A percentile compares a stretch with the other conserved stretches of the same genome.
Evolutionary conservation across 2,797 vertebrate species (phyloP).

Genomic region (Phrynocephalus forsythii): DNA sequence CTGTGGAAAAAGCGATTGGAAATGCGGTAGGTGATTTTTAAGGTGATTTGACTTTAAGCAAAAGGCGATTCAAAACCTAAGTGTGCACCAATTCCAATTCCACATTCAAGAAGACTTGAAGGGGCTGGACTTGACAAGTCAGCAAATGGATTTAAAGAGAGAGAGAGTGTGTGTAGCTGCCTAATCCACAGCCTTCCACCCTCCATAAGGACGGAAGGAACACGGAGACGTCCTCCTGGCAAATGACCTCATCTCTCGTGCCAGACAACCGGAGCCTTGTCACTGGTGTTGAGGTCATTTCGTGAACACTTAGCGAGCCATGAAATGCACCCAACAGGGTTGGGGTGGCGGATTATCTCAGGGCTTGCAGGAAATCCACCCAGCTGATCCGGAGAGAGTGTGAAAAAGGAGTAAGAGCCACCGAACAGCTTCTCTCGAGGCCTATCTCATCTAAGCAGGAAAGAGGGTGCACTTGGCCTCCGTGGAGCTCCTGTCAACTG

Average conservation of each 20-base stretch:
- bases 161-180: constrained; percentile 54
- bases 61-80: too few relatives aligned
- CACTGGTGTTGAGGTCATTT: constrained; percentile 73
- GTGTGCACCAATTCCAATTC: neutral
- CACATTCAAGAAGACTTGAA: constrained; percentile 61
- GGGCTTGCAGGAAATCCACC: constrained; percentile 43
- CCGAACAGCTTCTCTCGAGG: constrained; percentile 32
- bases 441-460: too few relatives aligned
- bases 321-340: constrained; percentile 52
- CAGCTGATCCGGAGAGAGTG: constrained; percentile 42
- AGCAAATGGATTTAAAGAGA: too few relatives aligned
- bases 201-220: constrained; percentile 67
- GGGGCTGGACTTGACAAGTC: constrained; percentile 58
- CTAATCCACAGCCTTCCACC: constrained; percentile 74
- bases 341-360: constrained; percentile 59
- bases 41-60: too few relatives aligned
- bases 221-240: constrained; percentile 64
- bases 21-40: too few relatives aligned
- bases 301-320: constrained; percentile 69
- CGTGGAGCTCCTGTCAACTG: neutral
- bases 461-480: neutral
- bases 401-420: constrained; percentile 43
- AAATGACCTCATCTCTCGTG: constrained; percentile 69
- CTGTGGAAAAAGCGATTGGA: too few relatives aligned
- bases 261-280: constrained; percentile 69